Percentiles rank a stretch among this genome's conserved stretches.
Conservation (phyloP, 2,797 vertebrate genomes). For the Oryzias sinensis region DNA sequence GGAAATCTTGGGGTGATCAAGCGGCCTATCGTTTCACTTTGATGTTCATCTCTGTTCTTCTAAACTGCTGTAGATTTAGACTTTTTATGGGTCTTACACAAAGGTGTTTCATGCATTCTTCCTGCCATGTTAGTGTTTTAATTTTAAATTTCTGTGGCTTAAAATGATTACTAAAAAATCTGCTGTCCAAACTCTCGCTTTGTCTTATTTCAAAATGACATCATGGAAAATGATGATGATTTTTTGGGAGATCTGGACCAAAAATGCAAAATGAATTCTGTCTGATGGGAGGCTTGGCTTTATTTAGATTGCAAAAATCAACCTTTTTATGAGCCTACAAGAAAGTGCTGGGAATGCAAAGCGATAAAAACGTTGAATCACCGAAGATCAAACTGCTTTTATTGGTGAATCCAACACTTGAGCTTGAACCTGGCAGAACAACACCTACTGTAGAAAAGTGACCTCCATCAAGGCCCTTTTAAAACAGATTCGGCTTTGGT, state of each 20-base stretch:
- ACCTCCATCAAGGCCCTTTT: conserved; percentile 15
- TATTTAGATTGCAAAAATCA: conserved; percentile 36
- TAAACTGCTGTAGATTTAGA: conserved; percentile 58
- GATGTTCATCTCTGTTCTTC: conserved; percentile 71
- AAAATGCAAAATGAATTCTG: conserved; percentile 35
- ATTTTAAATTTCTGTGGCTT: conserved; percentile 22
- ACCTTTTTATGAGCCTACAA: conserved; percentile 73
- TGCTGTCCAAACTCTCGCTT: conserved; percentile 13
- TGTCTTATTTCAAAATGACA: conserved; percentile 28
- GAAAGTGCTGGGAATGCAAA: conserved; percentile 67
- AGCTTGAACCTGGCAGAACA: conserved; percentile 56
- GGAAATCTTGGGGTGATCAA: conserved; percentile 67
- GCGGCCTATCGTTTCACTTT: conserved; percentile 68
- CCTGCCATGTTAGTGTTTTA: conserved; percentile 53
- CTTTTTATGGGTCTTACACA: conserved; percentile 71
- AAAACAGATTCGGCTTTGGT: conserved; percentile 31
- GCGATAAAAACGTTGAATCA: conserved; percentile 59
- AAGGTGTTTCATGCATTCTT: conserved; percentile 51
- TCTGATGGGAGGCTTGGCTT: conserved; percentile 49
- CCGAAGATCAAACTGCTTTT: conserved; percentile 65
- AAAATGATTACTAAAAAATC: background rate
- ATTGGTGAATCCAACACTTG: conserved; percentile 64
- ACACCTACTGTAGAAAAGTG: conserved; percentile 36
- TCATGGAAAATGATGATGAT: conserved; percentile 4
- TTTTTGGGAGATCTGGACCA: conserved; percentile 7